A percentile compares a stretch with the other conserved stretches of the same genome.
phyloP scores from a whole-genome alignment of 2,113 vertebrate genomes.

The Dipodomys merriami region DNA sequence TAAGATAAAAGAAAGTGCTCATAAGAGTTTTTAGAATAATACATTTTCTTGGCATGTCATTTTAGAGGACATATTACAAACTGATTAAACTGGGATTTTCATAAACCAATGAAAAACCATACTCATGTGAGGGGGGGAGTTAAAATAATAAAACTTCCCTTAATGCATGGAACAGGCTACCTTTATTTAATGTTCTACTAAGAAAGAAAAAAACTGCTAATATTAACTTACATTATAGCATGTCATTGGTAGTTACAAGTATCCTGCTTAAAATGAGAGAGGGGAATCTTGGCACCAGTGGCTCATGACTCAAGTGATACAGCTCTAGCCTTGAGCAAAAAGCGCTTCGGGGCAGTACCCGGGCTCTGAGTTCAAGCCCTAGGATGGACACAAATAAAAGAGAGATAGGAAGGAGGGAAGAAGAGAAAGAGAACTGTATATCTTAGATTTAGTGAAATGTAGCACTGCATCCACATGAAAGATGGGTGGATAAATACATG shows the following conservation, averaged over 20 bases:
- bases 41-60: slow-evolving; percentile 51
- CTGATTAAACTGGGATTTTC: slow-evolving; percentile 46
- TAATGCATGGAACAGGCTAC: slow-evolving; percentile 3
- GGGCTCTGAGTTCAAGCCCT: too few species aligned
- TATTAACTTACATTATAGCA: slow-evolving; percentile 36
- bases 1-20: slow-evolving; percentile 3
- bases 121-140: not conserved
- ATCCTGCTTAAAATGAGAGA: slow-evolving; percentile 25
- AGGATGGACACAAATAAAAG: not conserved
- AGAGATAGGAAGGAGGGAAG: too few species aligned
- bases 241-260: slow-evolving; percentile 32
- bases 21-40: slow-evolving; percentile 53
- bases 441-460: slow-evolving; percentile 32
- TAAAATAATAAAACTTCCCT: slow-evolving; percentile 59
- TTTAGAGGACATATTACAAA: slow-evolving; percentile 40
- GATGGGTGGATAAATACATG: not conserved
- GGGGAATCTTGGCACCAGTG: too few species aligned
- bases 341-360: too few species aligned
- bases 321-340: too few species aligned
- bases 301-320: too few species aligned
- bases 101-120: slow-evolving; percentile 46
- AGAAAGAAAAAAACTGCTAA: slow-evolving; percentile 43
- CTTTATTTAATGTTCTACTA: slow-evolving; percentile 57
- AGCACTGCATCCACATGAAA: slow-evolving; percentile 34
- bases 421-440: not conserved